phyloP scores from a whole-genome alignment of 2,797 vertebrate species.

The Dryobates pubescens region DNA sequence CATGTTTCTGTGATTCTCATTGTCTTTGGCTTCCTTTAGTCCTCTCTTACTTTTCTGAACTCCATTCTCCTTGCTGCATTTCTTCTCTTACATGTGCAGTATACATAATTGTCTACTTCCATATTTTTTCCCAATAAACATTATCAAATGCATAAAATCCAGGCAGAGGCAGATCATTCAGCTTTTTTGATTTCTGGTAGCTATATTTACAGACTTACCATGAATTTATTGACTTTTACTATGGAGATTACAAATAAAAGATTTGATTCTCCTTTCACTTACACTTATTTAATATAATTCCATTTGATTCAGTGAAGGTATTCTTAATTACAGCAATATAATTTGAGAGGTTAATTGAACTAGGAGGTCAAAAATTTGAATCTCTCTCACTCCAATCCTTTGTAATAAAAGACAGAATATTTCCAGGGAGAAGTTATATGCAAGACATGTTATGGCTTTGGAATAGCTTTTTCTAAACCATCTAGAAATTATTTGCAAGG shows the following conservation, averaged over 20 bases:
- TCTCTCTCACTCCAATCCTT: neutral
- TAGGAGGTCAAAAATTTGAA: neutral
- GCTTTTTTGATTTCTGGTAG: neutral
- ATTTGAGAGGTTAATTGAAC: slow-evolving; percentile 10
- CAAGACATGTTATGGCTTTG: neutral
- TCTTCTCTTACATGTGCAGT: neutral
- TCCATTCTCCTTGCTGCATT: neutral
- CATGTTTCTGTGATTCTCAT: slow-evolving; percentile 13
- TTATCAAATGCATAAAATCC: neutral
- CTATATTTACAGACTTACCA: neutral
- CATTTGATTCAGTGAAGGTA: neutral
- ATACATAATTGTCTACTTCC: neutral
- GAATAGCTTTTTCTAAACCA: neutral
- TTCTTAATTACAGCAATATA: slow-evolving; percentile 7
- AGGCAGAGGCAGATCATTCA: neutral
- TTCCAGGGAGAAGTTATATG: neutral
- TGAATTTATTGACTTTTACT: neutral
- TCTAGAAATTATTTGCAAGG: neutral
- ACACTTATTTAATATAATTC: neutral
- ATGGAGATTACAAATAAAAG: neutral
- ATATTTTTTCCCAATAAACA: neutral
- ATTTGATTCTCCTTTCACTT: neutral
- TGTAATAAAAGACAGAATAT: neutral
- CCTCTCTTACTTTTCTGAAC: slow-evolving; percentile 32
- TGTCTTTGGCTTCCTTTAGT: slow-evolving; percentile 47